Evolutionary conservation across 1,140 invertebrate genomes (phyloP).

Genomic region (Nasonia vitripennis): DNA sequence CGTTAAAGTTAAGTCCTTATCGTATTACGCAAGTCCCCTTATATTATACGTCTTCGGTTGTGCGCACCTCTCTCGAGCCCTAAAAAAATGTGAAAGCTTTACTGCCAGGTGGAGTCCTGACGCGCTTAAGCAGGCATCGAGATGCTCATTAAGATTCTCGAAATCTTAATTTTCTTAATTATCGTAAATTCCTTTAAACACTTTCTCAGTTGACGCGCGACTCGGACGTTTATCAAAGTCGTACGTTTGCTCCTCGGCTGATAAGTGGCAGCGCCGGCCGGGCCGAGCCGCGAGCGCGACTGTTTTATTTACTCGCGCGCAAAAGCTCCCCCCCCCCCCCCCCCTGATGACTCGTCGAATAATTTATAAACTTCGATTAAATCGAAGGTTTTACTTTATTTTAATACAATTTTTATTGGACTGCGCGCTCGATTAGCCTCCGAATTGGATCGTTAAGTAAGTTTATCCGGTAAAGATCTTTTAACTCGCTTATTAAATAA

Average conservation of each 20-base stretch:
- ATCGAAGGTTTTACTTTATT: neutral
- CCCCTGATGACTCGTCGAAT: neutral
- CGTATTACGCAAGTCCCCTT: slow-evolving; percentile 18
- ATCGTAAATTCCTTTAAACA: slow-evolving; percentile 37
- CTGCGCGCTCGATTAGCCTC: neutral
- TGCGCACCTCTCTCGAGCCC: neutral
- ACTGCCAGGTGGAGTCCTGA: neutral
- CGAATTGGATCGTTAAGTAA: slow-evolving; percentile 7
- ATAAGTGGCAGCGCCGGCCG: neutral
- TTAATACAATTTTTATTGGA: slow-evolving; percentile 6
- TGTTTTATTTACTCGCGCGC: neutral
- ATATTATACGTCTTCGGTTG: neutral
- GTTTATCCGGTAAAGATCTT: neutral
- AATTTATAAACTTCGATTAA: slow-evolving; percentile 23
- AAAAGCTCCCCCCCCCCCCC: neutral
- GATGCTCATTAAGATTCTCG: slow-evolving; percentile 45
- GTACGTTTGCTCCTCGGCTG: neutral
- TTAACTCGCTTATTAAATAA: slow-evolving; percentile 8
- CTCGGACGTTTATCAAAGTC: slow-evolving; percentile 31
- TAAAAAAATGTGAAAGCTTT: slow-evolving; percentile 9
- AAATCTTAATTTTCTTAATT: slow-evolving; percentile 45
- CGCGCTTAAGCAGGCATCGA: slow-evolving; percentile 40
- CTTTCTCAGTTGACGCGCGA: slow-evolving; percentile 10
- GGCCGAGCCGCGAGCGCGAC: neutral
- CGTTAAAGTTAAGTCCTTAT: slow-evolving; percentile 36